Base-by-base conservation (phyloP, 2,888 invertebrate genomes). In the Meteorus colon region DNA sequence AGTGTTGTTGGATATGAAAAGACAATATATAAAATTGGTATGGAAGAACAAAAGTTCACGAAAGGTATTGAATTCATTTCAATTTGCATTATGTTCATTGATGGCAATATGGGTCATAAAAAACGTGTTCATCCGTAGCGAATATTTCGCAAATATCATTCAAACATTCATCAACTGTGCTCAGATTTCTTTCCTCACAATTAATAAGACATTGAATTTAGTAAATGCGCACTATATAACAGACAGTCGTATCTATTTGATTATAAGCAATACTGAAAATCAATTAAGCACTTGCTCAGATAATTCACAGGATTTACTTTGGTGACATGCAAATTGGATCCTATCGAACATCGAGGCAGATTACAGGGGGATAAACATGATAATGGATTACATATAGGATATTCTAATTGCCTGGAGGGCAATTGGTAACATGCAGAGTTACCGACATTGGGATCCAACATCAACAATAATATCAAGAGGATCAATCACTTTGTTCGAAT, bases 381-480 rank as follows among this genome's bases (percentile, higher is more conserved):
- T 55, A 55, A 55, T 55, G 19, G 19, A 55, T 55, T 4, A 48
- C 48, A 48, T n/a, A n/a, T 48, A 24, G 55, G 8, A 19, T 19
- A 55, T 55, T 19, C 19, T 55, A 55, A 55, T 55, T 55, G 55
- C 8, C 8, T 24, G 8, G n/a, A 55, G 19, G 55, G 19, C 10
- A 55, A 55, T 55, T 24, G 55, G 19, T 55, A 55, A 19, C 55
- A 55, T 55, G 55, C 55, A 55, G 19, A 19, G 24, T 55, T 10
- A 0, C 5, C n/a, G 19, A 55, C 55, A 55, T 55, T 2, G 8
- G 19, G 55, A 55, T 24, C 5, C 5, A 19, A 55, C 19, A 55
- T n/a, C 19, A 19, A 66, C 29, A 66, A 31, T 41, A 55, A 31
- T 29, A 29, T 55, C 69, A 69, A 69, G 37, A 59, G 59, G 69